These are phyloP conservation scores for Lytechinus variegatus DNA, from an alignment of 35 echinoderm and acorn worm genomes.

Conservation along the genomic window DNA sequence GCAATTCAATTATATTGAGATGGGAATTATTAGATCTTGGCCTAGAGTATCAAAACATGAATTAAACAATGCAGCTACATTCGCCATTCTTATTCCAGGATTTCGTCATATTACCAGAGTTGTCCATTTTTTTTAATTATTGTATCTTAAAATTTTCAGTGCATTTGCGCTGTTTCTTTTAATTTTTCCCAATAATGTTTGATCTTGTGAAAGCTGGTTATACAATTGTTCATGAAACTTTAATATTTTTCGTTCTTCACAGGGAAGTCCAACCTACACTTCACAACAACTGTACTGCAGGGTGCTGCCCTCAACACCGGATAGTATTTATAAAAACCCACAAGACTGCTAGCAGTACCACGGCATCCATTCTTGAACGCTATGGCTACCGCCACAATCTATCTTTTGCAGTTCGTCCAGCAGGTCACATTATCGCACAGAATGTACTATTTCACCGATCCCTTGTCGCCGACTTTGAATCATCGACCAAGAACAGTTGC, in stretches of 20 bases:
- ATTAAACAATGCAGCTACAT: too few relatives aligned
- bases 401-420: conserved; percentile 63
- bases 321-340: conserved; percentile 86
- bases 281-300: neutral
- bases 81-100: too few relatives aligned
- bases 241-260: neutral
- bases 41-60: too few relatives aligned
- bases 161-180: too few relatives aligned
- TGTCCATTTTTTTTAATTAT: too few relatives aligned
- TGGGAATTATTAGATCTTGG: too few relatives aligned
- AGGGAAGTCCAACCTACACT: neutral
- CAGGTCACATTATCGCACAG: conserved; percentile 52
- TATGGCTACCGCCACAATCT: conserved; percentile 78
- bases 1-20: too few relatives aligned
- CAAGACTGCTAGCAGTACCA: conserved; percentile 77
- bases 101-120: too few relatives aligned
- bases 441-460: neutral
- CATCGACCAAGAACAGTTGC: neutral
- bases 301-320: conserved; percentile 11
- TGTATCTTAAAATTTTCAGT: too few relatives aligned
- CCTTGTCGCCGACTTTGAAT: neutral
- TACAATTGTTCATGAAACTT: neutral
- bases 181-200: too few relatives aligned
- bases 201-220: too few relatives aligned
- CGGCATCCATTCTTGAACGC: conserved; percentile 71